These are phyloP conservation scores for Caradrina clavipalpis DNA, from an alignment of 2,888 invertebrate genomes.

Conservation along the genomic window DNA sequence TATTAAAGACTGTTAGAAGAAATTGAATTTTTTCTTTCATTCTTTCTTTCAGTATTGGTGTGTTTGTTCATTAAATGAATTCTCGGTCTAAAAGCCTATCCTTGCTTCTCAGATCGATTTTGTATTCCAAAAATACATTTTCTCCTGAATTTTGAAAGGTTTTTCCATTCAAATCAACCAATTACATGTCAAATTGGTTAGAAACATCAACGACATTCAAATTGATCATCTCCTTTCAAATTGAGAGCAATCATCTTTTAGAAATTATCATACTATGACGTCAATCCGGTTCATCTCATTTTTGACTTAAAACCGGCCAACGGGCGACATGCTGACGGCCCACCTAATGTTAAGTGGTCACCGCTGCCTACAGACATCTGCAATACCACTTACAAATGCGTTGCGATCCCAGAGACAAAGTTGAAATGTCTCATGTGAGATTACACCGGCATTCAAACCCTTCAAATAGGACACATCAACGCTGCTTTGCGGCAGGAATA, in stretches of 20 bases:
- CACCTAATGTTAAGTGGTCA: too few species aligned
- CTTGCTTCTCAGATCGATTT: neutral
- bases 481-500: too few species aligned
- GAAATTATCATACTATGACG: neutral
- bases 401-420: too few species aligned
- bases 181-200: neutral
- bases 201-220: neutral
- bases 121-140: neutral
- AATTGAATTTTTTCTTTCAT: slow-evolving; percentile 17
- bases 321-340: too few species aligned
- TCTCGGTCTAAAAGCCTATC: neutral
- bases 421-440: too few species aligned
- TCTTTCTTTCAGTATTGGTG: neutral
- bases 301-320: slow-evolving; percentile 1
- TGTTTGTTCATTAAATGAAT: neutral
- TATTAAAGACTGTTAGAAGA: neutral
- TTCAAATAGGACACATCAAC: too few species aligned
- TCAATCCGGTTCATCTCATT: neutral
- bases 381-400: too few species aligned
- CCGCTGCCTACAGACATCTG: too few species aligned
- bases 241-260: neutral
- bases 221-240: neutral
- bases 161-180: neutral
- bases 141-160: neutral
- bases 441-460: too few species aligned